Conservation (phyloP, 2,888 invertebrate species). For the Drosophila stalkeri region DNA sequence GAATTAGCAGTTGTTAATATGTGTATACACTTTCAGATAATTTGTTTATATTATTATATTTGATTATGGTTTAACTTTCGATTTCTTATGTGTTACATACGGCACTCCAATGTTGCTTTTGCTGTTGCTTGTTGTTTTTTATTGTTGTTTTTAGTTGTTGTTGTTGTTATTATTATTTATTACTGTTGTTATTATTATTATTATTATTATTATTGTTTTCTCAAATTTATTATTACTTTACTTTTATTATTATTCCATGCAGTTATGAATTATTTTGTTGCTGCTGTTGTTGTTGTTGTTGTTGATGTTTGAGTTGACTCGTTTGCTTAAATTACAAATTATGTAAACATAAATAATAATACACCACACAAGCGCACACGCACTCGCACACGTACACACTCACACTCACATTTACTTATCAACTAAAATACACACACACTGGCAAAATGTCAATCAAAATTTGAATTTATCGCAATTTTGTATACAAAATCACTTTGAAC, state of each 20-base stretch:
- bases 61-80: constrained; percentile 5
- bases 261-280: constrained; percentile 32
- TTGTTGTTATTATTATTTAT: background rate
- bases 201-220: constrained; percentile 12
- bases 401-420: constrained; percentile 7
- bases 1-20: constrained; percentile 25
- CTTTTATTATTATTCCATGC: constrained; percentile 19
- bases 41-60: constrained; percentile 36
- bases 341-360: constrained; percentile 27
- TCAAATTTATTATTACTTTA: constrained; percentile 24
- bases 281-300: constrained; percentile 39
- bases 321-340: constrained; percentile 24
- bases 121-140: background rate
- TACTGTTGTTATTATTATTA: background rate
- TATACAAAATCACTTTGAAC: constrained; percentile 10
- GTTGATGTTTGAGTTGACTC: constrained; percentile 33
- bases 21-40: constrained; percentile 30
- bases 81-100: constrained; percentile 47
- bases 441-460: constrained; percentile 1
- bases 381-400: constrained; percentile 14
- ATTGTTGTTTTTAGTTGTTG: background rate
- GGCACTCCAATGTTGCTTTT: constrained; percentile 48
- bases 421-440: constrained; percentile 5
- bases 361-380: constrained; percentile 12
- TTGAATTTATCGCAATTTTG: constrained; percentile 3